Percentiles rank a stretch among this genome's conserved stretches.
Evolutionary conservation across 2,797 vertebrate species (phyloP).

Genomic region (Etheostoma perlongum): DNA sequence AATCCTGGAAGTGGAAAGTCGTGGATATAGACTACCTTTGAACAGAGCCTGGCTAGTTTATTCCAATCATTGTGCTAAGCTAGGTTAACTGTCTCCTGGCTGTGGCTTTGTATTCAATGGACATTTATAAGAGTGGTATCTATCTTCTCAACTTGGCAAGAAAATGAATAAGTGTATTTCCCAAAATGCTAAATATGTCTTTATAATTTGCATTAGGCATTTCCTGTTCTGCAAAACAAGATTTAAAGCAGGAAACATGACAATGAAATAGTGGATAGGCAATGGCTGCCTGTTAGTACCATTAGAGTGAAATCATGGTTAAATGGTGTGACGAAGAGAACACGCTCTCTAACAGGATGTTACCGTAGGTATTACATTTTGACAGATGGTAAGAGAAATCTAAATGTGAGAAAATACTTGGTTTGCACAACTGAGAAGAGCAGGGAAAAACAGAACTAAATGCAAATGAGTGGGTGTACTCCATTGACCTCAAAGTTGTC

Average conservation of each 20-base stretch:
- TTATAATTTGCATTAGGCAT: neutral
- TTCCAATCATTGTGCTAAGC: no score
- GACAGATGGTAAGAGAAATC: slow-evolving; percentile 63
- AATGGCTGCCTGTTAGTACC: slow-evolving; percentile 23
- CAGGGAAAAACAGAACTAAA: slow-evolving; percentile 45
- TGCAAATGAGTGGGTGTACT: slow-evolving; percentile 59
- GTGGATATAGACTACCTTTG: no score
- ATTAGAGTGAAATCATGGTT: slow-evolving; percentile 38
- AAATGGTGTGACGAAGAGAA: slow-evolving; percentile 36
- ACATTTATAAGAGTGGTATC: neutral
- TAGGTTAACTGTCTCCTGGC: no score
- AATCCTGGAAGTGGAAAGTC: no score
- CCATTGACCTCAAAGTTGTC: slow-evolving; percentile 69
- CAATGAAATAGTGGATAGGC: neutral
- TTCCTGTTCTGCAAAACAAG: slow-evolving; percentile 8
- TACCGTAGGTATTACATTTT: slow-evolving; percentile 43
- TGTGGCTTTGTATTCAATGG: no score
- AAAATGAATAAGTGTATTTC: neutral
- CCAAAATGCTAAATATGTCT: neutral
- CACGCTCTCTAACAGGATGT: slow-evolving; percentile 22
- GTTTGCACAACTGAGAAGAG: slow-evolving; percentile 36
- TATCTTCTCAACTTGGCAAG: neutral
- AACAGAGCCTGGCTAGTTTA: no score
- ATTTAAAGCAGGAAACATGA: neutral
- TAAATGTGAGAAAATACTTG: slow-evolving; percentile 54